phyloP scores from a whole-genome alignment of 2,797 vertebrate genomes.

The Phoxinus dragarum region DNA sequence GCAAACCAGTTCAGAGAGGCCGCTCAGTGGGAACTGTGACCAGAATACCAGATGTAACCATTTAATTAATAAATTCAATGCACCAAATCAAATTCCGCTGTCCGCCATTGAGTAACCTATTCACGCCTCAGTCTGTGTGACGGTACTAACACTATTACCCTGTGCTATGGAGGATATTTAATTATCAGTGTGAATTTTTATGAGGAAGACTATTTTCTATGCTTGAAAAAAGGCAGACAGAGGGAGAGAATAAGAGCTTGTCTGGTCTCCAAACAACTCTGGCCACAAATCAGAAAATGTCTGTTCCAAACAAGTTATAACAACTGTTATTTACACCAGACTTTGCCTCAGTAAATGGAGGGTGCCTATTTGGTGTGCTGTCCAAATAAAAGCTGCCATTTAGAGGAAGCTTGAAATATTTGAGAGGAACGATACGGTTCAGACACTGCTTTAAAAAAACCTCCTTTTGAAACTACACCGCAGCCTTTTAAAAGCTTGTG shows the following conservation, averaged over 20 bases:
- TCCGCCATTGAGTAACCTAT: slow-evolving; percentile 24
- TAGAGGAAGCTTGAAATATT: slow-evolving; percentile 37
- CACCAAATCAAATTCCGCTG: slow-evolving; percentile 43
- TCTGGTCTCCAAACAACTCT: slow-evolving; percentile 18
- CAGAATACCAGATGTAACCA: slow-evolving; percentile 30
- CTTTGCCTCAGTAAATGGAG: slow-evolving; percentile 23
- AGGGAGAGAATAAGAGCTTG: neutral
- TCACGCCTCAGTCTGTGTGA: neutral
- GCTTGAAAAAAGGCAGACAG: neutral
- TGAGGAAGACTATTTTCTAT: neutral
- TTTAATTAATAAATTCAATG: slow-evolving; percentile 54
- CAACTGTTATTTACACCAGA: slow-evolving; percentile 22
- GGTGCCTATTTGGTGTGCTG: slow-evolving; percentile 26
- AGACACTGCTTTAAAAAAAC: slow-evolving; percentile 9
- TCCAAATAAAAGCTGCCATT: slow-evolving; percentile 47
- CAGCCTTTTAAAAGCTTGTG: neutral
- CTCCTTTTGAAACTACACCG: neutral
- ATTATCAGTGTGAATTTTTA: slow-evolving; percentile 12
- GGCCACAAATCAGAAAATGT: slow-evolving; percentile 1
- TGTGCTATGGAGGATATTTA: neutral
- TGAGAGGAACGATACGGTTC: slow-evolving; percentile 14
- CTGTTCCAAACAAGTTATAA: slow-evolving; percentile 16
- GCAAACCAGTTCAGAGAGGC: slow-evolving; percentile 20
- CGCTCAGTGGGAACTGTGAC: slow-evolving; percentile 2
- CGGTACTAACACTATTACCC: slow-evolving; percentile 10